These are phyloP conservation scores for Micropoecilia bifurca DNA, from an alignment of 2,797 vertebrate genomes.

Conservation along the genomic window DNA sequence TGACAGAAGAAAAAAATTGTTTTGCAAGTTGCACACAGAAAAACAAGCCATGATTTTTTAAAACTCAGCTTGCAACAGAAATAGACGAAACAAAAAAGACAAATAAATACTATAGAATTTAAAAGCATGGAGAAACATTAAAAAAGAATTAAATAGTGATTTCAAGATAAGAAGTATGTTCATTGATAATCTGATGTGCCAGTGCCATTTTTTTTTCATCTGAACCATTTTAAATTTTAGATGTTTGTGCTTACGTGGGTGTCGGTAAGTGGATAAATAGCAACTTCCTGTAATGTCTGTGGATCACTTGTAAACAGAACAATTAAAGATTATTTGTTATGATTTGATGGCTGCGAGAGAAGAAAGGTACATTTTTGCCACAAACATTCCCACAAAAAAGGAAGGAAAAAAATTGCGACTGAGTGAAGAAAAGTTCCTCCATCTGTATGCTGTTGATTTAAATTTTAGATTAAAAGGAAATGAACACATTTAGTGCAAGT, in stretches of 20 bases:
- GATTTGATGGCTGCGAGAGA: constrained; percentile 15
- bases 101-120: not conserved
- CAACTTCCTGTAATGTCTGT: constrained; percentile 9
- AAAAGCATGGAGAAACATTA: not conserved
- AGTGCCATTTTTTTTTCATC: not conserved
- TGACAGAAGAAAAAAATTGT: not conserved
- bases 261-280: not conserved
- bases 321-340: constrained; percentile 5
- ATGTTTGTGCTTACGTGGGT: not conserved
- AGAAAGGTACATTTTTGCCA: constrained; percentile 2
- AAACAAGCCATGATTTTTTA: not conserved
- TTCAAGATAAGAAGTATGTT: not conserved
- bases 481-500: constrained; percentile 29
- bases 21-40: not conserved
- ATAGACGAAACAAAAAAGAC: not conserved
- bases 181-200: not conserved
- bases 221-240: not conserved
- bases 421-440: constrained; percentile 31
- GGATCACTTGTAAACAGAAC: not conserved
- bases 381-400: not conserved
- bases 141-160: not conserved
- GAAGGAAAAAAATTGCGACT: not conserved
- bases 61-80: not conserved
- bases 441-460: not conserved
- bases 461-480: constrained; percentile 22